Percentiles rank a stretch among this genome's conserved stretches.
Evolutionary conservation across 2,113 vertebrate species (phyloP).

Genomic region (Cynopterus brachyotis): DNA sequence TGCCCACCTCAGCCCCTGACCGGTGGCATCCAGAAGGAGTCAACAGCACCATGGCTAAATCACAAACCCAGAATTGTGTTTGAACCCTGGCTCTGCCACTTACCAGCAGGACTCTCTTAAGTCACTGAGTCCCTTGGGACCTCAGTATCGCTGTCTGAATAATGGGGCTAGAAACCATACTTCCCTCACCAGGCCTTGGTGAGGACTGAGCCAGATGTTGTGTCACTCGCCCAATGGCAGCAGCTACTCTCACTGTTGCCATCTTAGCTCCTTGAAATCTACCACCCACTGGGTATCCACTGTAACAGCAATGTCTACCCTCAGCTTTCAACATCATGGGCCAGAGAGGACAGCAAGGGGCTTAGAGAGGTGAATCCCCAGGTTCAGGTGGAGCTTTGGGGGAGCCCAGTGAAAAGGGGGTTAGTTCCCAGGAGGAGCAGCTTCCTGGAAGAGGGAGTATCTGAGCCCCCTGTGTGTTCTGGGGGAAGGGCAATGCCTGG

Average conservation of each 20-base stretch:
- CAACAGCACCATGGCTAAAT: fast-evolving
- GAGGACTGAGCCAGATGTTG: fast-evolving
- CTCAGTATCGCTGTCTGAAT: neutral
- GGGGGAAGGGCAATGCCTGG: fast-evolving
- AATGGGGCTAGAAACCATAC: neutral
- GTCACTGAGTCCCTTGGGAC: neutral
- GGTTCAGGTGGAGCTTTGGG: neutral
- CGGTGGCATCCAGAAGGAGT: neutral
- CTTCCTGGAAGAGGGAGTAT: neutral
- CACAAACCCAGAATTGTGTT: neutral
- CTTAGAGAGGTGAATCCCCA: fast-evolving
- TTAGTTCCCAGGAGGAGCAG: fast-evolving
- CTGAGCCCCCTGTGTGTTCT: neutral
- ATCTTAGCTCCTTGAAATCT: neutral
- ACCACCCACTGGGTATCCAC: neutral
- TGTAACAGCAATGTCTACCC: fast-evolving
- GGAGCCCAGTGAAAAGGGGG: neutral
- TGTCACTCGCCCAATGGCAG: neutral
- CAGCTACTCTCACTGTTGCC: neutral
- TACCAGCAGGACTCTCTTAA: neutral
- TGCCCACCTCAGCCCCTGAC: neutral
- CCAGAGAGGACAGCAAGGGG: neutral
- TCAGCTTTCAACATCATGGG: neutral
- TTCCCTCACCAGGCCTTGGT: fast-evolving
- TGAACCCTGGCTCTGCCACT: neutral